These are phyloP conservation scores for Echinometra lucunter DNA, from an alignment of 53 echinoderm and acorn worm genomes.

Conservation along the genomic window DNA sequence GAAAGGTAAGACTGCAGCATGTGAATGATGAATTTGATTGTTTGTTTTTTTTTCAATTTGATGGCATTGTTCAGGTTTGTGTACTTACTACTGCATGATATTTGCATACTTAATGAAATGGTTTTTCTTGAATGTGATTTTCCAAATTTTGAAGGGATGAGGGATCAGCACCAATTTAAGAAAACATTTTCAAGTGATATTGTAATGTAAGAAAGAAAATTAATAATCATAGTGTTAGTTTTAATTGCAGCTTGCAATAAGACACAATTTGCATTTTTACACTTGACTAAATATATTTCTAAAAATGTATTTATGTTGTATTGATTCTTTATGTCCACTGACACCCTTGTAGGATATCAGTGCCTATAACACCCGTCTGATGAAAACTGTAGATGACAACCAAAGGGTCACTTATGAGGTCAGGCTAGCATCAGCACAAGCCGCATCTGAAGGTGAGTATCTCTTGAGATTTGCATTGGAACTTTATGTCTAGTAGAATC, in stretches of 20 bases:
- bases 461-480: neutral
- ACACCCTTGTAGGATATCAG: conserved; percentile 73
- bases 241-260: too few species aligned
- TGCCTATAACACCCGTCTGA: conserved; percentile 93
- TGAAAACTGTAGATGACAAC: conserved; percentile 79
- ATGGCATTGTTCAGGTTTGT: too few species aligned
- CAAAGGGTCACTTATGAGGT: conserved; percentile 86
- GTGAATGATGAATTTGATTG: neutral
- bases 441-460: conserved; percentile 69
- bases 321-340: neutral
- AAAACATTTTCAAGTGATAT: too few species aligned
- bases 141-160: too few species aligned
- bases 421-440: conserved; percentile 85
- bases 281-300: neutral
- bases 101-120: too few species aligned
- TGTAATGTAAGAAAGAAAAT: too few species aligned
- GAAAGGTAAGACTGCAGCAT: conserved; percentile 73
- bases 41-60: too few species aligned
- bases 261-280: neutral
- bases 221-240: too few species aligned
- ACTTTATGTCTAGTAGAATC: neutral
- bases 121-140: too few species aligned
- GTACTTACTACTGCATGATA: too few species aligned
- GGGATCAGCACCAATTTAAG: too few species aligned
- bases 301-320: neutral